Conservation (phyloP, 2,888 invertebrate species). For the Gandaritis pyraliata region DNA sequence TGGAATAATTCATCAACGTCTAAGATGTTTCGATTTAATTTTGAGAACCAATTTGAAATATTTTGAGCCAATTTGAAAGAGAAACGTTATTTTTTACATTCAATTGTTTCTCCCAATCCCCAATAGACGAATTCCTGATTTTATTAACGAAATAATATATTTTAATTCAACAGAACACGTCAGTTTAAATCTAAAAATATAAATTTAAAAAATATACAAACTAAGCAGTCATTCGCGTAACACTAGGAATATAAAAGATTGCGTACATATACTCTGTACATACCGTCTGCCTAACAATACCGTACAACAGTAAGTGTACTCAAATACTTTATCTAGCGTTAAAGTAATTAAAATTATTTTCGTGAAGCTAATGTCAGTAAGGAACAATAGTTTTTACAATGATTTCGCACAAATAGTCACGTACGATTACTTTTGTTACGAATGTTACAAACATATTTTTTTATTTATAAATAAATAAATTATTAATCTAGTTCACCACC, state of each 20-base stretch:
- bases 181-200: constrained; percentile 61
- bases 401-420: constrained; percentile 45
- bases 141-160: constrained; percentile 54
- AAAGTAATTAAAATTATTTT: constrained; percentile 64
- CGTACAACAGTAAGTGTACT: constrained; percentile 81
- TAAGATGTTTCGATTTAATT: constrained; percentile 11
- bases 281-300: constrained; percentile 65
- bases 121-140: constrained; percentile 32
- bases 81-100: constrained; percentile 33
- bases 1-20: constrained; percentile 8
- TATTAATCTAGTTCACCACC: constrained; percentile 52
- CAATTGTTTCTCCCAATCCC: constrained; percentile 27
- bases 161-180: constrained; percentile 66
- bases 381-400: constrained; percentile 69
- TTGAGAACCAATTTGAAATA: not conserved
- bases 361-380: constrained; percentile 49
- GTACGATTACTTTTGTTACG: constrained; percentile 40
- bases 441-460: constrained; percentile 34
- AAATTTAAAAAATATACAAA: constrained; percentile 77
- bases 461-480: constrained; percentile 58
- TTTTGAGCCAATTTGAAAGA: constrained; percentile 1
- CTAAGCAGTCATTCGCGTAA: constrained; percentile 83
- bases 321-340: constrained; percentile 65
- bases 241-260: constrained; percentile 69
- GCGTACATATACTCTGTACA: constrained; percentile 57